Conservation (phyloP, 1,140 invertebrate genomes). For the Tribolium castaneum region DNA sequence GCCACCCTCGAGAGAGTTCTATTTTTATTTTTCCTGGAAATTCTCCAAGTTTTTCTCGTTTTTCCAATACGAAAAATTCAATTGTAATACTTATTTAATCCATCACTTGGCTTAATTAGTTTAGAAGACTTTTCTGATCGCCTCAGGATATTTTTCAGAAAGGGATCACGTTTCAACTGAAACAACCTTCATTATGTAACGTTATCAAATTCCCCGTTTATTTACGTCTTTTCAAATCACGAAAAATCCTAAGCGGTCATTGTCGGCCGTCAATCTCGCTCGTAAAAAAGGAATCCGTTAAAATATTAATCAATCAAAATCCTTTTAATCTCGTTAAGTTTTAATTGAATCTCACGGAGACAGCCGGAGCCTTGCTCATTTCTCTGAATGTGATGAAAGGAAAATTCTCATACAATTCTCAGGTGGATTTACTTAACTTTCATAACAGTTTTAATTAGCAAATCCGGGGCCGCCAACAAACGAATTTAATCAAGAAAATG, state of each 20-base stretch:
- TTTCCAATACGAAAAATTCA: neutral
- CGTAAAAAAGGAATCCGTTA: neutral
- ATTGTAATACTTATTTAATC: neutral
- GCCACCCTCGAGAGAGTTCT: conserved; percentile 11
- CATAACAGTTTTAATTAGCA: conserved; percentile 11
- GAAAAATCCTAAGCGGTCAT: neutral
- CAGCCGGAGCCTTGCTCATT: neutral
- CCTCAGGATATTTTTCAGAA: neutral
- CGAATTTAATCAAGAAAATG: conserved; percentile 7
- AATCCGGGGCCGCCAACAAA: neutral
- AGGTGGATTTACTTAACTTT: conserved; percentile 12
- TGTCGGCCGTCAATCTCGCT: neutral
- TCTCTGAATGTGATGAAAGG: neutral
- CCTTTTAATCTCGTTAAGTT: neutral
- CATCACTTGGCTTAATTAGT: neutral
- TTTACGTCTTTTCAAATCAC: neutral
- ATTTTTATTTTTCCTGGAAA: conserved; percentile 4
- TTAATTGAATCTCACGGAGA: neutral
- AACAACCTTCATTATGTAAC: neutral
- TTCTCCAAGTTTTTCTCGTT: neutral
- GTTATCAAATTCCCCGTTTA: neutral
- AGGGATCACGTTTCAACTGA: neutral
- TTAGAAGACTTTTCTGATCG: neutral
- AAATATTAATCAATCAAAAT: neutral
- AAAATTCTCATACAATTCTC: conserved; percentile 8